These are phyloP conservation scores for Amphimallon solstitiale DNA, from an alignment of 2,888 invertebrate species.

Conservation along the genomic window DNA sequence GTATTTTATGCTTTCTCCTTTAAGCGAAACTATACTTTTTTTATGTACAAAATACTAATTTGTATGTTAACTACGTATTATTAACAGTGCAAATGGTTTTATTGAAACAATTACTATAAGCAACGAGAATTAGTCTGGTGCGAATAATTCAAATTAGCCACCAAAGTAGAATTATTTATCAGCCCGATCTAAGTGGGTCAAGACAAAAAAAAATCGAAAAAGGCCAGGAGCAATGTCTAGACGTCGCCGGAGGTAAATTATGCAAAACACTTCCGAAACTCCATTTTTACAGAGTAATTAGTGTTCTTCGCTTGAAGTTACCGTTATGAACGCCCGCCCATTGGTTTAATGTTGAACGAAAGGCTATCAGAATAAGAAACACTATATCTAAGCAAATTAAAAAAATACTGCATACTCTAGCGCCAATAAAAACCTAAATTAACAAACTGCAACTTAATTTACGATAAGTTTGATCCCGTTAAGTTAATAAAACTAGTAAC, in stretches of 20 bases:
- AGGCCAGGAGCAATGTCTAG: slow-evolving; percentile 22
- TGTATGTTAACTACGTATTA: neutral
- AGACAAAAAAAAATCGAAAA: slow-evolving; percentile 14
- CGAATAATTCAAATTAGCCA: neutral
- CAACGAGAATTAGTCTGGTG: neutral
- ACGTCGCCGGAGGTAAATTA: slow-evolving; percentile 18
- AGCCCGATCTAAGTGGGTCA: slow-evolving; percentile 18
- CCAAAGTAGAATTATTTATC: slow-evolving; percentile 24
- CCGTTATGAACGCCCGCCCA: neutral
- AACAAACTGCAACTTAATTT: too few species aligned
- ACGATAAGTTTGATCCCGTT: too few species aligned
- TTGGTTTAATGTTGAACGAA: neutral
- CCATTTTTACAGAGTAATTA: slow-evolving; percentile 14
- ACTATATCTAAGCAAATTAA: too few species aligned
- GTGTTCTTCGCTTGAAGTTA: neutral
- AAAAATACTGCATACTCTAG: too few species aligned
- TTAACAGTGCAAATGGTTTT: neutral
- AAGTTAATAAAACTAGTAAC: too few species aligned
- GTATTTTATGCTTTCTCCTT: too few species aligned
- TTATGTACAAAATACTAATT: too few species aligned
- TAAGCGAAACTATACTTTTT: too few species aligned
- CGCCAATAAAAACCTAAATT: too few species aligned
- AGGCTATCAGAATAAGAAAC: neutral
- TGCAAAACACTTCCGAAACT: slow-evolving; percentile 23
- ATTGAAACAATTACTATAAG: neutral